Percentiles rank a stretch among this genome's conserved stretches.
phyloP scores from a whole-genome alignment of 1,140 invertebrate genomes.

The Cyclargus thomasi region DNA sequence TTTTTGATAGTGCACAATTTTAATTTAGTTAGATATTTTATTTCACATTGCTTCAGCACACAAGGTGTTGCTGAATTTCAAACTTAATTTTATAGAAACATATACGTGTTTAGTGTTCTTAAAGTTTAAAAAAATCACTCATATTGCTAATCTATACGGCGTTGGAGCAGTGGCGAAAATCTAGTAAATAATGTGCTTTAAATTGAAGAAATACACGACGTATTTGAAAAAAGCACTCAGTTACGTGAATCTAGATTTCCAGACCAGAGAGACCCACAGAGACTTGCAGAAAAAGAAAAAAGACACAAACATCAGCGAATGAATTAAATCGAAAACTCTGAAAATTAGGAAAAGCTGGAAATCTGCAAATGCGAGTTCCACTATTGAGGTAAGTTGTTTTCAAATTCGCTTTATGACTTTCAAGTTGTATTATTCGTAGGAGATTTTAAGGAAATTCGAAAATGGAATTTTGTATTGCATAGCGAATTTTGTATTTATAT shows the following conservation, averaged over 20 bases:
- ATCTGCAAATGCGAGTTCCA: background rate
- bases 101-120: too few relatives aligned
- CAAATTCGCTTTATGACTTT: background rate
- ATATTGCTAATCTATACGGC: too few relatives aligned
- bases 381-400: background rate
- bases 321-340: constrained; percentile 1
- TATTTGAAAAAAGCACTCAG: background rate
- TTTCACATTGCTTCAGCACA: too few relatives aligned
- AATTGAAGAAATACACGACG: background rate
- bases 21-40: too few relatives aligned
- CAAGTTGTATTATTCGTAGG: background rate
- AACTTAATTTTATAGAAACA: too few relatives aligned
- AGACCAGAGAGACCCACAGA: background rate
- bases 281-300: background rate
- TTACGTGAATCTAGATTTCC: background rate
- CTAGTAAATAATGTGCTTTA: background rate
- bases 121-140: too few relatives aligned
- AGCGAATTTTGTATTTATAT: too few relatives aligned
- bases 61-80: too few relatives aligned
- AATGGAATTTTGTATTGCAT: too few relatives aligned
- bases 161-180: background rate
- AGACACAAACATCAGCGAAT: background rate
- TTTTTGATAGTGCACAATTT: too few relatives aligned
- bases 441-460: background rate
- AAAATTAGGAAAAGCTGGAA: background rate